Evolutionary conservation across 2,113 vertebrate species (phyloP), one percentile per base, ranked within the genome.

Genomic region (Menidia beryllina): DNA sequence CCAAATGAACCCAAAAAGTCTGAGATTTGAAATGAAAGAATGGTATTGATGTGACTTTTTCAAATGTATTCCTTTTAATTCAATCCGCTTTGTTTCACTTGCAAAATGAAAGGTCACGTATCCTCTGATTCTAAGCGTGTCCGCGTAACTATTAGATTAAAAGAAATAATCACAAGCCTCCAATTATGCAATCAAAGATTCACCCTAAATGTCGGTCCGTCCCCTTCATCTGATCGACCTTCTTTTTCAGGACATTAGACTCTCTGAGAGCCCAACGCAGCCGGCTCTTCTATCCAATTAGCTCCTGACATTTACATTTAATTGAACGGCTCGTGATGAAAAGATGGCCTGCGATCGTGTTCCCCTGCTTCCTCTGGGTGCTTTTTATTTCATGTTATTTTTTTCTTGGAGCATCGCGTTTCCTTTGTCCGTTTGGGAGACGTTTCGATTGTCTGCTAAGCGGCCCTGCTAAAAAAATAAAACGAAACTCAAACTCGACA

Each of bases 261-360:
- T 49, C 30, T 26, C 41, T 43, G 49, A 71, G 59, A 67, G 25
- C 3, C 20, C 64, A 62, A 72, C 23, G 63, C 39, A 58, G 7
- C 17, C 14, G 27, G 41, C 24, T 45, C 66, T 60, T 84, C 64
- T 41, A 80, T 68, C 55, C 25, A 27, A 73, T 82, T 72, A 76
- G 61, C 60, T 60, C 12, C 63, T 78, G 84, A 69, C 82, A 80
- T 77, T 86, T 69, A 24, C 21, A 17, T 66, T 49, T 72, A 78
- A 82, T 49, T 63, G 54, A 79, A 66, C 55, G n/a, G 51, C 10
- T 10, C 0, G 10, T 48, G 59, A 59, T 58, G 27, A 69, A 61
- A 58, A 53, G 27, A 48, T 3, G 39, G 20, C 51, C 41, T 3
- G 53, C n/a, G 53, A 55, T 58, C 10, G 2, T 3, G 24, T 17